Conservation (phyloP, 2,797 vertebrate genomes). For the Limnodromus scolopaceus region DNA sequence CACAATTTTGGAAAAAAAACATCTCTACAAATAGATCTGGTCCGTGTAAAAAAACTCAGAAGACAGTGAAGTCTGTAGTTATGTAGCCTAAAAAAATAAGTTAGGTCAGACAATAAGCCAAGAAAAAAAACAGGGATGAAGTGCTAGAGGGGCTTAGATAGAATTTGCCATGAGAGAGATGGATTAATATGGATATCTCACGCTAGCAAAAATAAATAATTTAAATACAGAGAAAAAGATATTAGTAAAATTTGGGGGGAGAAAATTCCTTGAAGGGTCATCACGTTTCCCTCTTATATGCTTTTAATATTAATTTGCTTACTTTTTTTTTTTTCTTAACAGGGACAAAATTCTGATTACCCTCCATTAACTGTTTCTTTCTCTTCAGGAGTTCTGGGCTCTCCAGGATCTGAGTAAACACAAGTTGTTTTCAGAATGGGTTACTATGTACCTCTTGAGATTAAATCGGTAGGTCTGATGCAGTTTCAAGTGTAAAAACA, state of each 20-base stretch:
- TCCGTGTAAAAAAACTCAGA: neutral
- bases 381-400: conserved; percentile 79
- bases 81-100: neutral
- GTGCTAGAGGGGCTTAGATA: neutral
- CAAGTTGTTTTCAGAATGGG: conserved; percentile 79
- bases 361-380: neutral
- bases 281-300: neutral
- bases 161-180: neutral
- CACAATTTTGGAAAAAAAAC: neutral
- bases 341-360: neutral
- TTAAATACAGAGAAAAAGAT: neutral
- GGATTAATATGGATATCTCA: neutral
- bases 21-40: neutral
- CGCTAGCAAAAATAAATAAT: neutral
- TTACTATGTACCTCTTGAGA: conserved; percentile 77
- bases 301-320: neutral
- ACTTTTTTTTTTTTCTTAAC: neutral
- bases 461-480: conserved; percentile 66
- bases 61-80: neutral
- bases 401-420: conserved; percentile 78
- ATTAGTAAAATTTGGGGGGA: neutral
- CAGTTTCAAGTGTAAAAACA: neutral
- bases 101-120: neutral
- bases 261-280: neutral
- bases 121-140: neutral